Evolutionary conservation across 1,140 invertebrate genomes (phyloP).

Genomic region (Dinoponera quadriceps): DNA sequence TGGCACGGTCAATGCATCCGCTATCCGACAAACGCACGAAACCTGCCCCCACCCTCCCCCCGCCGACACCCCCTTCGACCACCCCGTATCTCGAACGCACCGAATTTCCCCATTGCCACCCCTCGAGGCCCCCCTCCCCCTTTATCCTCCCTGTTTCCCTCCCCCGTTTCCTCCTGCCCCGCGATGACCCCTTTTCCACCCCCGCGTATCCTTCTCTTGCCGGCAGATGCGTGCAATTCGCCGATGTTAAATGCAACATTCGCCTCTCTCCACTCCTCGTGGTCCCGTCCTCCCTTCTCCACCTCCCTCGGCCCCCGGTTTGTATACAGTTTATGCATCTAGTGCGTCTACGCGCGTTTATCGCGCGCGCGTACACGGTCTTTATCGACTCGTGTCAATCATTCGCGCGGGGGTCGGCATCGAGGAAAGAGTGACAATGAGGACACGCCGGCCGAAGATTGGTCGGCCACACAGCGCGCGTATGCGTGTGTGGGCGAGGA

Average conservation of each 20-base stretch:
- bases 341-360: constrained; percentile 73
- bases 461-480: constrained; percentile 28
- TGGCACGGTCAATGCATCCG: constrained; percentile 83
- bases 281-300: constrained; percentile 22
- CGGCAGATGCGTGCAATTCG: constrained; percentile 77
- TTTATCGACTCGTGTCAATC: constrained; percentile 84
- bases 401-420: constrained; percentile 51
- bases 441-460: constrained; percentile 53
- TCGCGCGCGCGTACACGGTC: constrained; percentile 78
- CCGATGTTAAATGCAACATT: constrained; percentile 84
- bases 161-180: neutral
- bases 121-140: constrained; percentile 38
- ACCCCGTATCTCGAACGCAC: constrained; percentile 66
- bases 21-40: constrained; percentile 81
- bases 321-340: constrained; percentile 65
- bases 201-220: constrained; percentile 62
- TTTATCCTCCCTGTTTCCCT: neutral
- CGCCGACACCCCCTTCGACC: neutral
- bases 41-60: constrained; percentile 46
- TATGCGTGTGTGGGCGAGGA: constrained; percentile 21
- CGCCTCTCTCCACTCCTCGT: constrained; percentile 70
- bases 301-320: constrained; percentile 7
- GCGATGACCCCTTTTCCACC: constrained; percentile 42
- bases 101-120: constrained; percentile 66
- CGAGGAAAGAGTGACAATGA: constrained; percentile 61